Conservation (phyloP, 2,113 vertebrate species). For the Sterrhoptilus dennistouni region DNA sequence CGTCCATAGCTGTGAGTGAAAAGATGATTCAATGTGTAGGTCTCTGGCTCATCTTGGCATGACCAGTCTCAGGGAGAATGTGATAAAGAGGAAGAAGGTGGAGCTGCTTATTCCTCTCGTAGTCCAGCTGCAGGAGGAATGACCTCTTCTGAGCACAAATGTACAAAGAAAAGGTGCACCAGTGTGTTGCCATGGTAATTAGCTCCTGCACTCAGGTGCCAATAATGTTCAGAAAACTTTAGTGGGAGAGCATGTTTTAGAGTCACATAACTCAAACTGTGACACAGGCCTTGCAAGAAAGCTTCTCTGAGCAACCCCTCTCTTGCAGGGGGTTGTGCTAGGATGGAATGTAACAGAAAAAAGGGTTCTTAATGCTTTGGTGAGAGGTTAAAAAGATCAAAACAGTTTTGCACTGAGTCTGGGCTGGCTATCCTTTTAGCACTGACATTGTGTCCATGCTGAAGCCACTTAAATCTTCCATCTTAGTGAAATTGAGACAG, state of each 20-base stretch:
- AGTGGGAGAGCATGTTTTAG: background rate
- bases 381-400: background rate
- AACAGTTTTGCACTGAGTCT: background rate
- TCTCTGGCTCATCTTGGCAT: background rate
- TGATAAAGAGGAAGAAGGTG: background rate
- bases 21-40: background rate
- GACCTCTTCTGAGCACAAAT: background rate
- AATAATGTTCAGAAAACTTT: background rate
- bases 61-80: background rate
- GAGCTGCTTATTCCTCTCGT: background rate
- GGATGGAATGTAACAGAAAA: background rate
- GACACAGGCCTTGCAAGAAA: background rate
- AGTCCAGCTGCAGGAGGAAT: background rate
- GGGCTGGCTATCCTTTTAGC: background rate
- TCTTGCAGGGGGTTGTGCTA: background rate
- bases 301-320: background rate
- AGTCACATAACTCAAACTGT: background rate
- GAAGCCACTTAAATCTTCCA: background rate
- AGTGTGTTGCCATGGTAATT: background rate
- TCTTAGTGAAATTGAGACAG: background rate
- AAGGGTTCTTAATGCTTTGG: background rate
- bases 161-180: background rate
- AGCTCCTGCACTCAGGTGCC: background rate
- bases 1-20: background rate
- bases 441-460: background rate